Base-by-base conservation (phyloP, 1,140 invertebrate genomes). In the Lutraria rhynchaena region DNA sequence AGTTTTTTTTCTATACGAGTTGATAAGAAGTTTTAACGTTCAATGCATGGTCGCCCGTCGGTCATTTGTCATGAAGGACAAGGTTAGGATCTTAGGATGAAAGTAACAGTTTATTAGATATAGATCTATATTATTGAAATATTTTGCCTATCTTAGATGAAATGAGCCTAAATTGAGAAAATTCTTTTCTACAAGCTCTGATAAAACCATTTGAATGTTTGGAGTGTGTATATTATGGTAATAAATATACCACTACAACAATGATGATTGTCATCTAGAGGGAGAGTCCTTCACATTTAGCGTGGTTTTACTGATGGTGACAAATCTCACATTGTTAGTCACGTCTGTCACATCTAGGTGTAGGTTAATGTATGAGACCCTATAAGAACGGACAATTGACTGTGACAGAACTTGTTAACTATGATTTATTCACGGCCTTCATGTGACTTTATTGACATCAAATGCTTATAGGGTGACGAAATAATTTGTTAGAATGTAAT, bases 401-500 rank as follows among this genome's bases (percentile, higher is more conserved):
- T 3, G 29, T 65, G 61, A 65, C 61, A 65, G 37, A 37, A 65
- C 61, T 65, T 41, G 61, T 65, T 65, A 65, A 65, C 41, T 19
- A n/a, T 65, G 61, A 65, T 44, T 29, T 65, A 65, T 65, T n/a
- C 27, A 19, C 13, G n/a, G 37, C 41, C 31, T 35, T 65, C 46
- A 65, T 65, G 35, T 35, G 35, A 7, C 29, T 44, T 65, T 65
- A 65, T 65, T 65, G 61, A 65, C 46, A 65, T 65, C 17, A 61
- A 65, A 65, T 35, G 35, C 35, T 22, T 46, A 44, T 65, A 41
- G 35, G 17, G 61, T 65, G 61, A 65, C 61, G n/a, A 41, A 44
- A 44, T 65, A 65, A 65, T 65, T 65, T 65, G 61, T 65, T 44
- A 65, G 31, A 44, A 65, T 65, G 61, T 65, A 44, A 65, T 65